These are phyloP conservation scores for Iguana delicatissima DNA, from an alignment of 2,797 vertebrate genomes.

Conservation along the genomic window DNA sequence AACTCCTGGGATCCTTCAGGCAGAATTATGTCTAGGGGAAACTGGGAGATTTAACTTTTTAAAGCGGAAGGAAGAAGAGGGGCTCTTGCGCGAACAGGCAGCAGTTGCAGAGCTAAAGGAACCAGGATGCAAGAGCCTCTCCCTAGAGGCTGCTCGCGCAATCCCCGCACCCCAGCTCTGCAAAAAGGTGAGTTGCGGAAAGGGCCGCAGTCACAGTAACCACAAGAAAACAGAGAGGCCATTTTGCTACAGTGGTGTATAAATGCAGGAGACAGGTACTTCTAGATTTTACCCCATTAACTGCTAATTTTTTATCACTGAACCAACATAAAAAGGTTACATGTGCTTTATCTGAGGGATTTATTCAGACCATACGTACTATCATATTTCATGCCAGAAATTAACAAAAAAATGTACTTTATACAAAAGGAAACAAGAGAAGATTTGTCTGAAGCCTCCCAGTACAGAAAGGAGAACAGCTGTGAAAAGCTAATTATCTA, in stretches of 20 bases:
- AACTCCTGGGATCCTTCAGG: no score
- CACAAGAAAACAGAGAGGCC: not conserved
- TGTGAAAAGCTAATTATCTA: slow-evolving; percentile 32
- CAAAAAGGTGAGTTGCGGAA: no score
- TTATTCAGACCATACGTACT: not conserved
- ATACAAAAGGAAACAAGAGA: slow-evolving; percentile 19
- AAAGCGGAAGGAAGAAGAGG: no score
- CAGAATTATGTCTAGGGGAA: no score
- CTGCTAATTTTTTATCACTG: slow-evolving; percentile 8
- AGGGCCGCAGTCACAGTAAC: not conserved
- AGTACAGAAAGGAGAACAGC: slow-evolving; percentile 25
- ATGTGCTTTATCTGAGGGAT: not conserved
- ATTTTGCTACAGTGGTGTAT: not conserved
- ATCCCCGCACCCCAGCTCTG: no score
- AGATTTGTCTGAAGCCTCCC: slow-evolving; percentile 22
- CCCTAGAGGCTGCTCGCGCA: no score
- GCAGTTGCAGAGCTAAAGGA: no score
- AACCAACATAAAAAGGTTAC: not conserved
- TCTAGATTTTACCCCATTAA: slow-evolving; percentile 9
- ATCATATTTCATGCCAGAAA: slow-evolving; percentile 21
- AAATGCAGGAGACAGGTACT: not conserved
- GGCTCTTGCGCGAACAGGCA: no score
- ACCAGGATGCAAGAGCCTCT: no score
- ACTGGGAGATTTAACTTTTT: no score
- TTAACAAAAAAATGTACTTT: slow-evolving; percentile 9